Conservation (phyloP, 2,797 vertebrate species). For the Sparus aurata region DNA sequence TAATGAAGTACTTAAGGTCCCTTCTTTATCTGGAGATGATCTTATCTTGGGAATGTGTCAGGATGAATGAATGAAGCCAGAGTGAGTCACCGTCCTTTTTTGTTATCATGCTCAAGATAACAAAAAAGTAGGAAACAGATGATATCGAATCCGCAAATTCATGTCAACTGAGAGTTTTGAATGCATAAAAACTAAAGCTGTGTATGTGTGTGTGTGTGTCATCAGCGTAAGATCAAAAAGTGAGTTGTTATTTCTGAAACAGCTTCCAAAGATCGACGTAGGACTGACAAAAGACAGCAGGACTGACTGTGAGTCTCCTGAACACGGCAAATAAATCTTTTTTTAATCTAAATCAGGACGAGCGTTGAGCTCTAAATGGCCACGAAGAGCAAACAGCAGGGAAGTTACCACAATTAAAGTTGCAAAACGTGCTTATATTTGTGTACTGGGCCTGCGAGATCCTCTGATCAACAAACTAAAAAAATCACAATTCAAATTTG, state of each 20-base stretch:
- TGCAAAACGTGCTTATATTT: background rate
- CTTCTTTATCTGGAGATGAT: too few species aligned
- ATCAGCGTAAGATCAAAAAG: background rate
- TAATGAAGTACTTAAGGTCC: background rate
- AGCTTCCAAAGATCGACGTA: background rate
- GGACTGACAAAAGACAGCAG: background rate
- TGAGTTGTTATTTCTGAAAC: background rate
- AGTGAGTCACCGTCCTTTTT: too few species aligned
- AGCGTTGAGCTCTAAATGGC: background rate
- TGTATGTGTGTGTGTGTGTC: background rate
- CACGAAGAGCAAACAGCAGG: background rate
- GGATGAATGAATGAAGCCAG: background rate
- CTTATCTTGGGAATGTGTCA: conserved; percentile 2
- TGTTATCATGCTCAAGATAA: too few species aligned
- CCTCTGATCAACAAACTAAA: background rate
- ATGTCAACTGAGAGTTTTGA: background rate
- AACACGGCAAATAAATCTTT: background rate
- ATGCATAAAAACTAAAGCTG: background rate
- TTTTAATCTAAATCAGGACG: background rate
- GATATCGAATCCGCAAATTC: background rate
- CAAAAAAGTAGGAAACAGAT: background rate
- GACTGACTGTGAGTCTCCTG: background rate
- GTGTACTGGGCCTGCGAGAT: background rate
- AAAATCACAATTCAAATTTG: background rate
- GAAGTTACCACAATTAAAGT: background rate